These are phyloP conservation scores for Zeuzera pyrina DNA, from an alignment of 2,888 invertebrate species.

Conservation along the genomic window DNA sequence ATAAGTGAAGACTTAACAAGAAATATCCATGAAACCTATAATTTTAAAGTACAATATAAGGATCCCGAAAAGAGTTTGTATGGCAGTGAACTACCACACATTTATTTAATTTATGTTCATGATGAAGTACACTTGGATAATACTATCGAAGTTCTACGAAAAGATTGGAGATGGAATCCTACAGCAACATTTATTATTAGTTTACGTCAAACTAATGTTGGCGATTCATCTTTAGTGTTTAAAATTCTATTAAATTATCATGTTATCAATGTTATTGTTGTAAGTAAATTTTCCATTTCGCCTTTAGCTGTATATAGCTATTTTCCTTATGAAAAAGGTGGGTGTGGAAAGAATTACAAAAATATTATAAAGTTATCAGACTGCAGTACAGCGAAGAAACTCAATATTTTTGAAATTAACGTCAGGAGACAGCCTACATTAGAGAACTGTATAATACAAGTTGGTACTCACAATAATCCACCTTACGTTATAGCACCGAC, in stretches of 20 bases:
- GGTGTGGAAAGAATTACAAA: constrained; percentile 8
- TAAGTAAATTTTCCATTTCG: constrained; percentile 3
- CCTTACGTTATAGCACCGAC: constrained; percentile 8
- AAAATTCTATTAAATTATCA: constrained; percentile 6
- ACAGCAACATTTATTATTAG: constrained; percentile 7
- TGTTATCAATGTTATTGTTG: constrained; percentile 6
- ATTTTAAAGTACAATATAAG: too few relatives aligned
- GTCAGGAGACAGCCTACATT: constrained; percentile 3
- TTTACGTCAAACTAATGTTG: constrained; percentile 1
- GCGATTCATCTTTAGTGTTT: constrained; percentile 5
- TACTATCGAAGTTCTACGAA: constrained; percentile 4
- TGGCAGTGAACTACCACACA: too few relatives aligned
- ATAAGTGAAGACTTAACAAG: too few relatives aligned
- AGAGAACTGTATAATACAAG: constrained; percentile 7
- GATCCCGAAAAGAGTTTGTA: too few relatives aligned
- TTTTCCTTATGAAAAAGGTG: constrained; percentile 6
- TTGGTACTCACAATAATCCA: constrained; percentile 7
- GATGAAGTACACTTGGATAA: neutral
- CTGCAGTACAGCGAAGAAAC: constrained; percentile 2
- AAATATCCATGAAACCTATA: too few relatives aligned
- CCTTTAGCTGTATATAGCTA: constrained; percentile 7
- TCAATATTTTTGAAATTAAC: neutral
- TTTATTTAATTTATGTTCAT: constrained; percentile 3
- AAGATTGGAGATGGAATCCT: constrained; percentile 8
- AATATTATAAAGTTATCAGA: constrained; percentile 7